phyloP scores from a whole-genome alignment of 2,797 vertebrate genomes.

The Typhlichthys subterraneus region DNA sequence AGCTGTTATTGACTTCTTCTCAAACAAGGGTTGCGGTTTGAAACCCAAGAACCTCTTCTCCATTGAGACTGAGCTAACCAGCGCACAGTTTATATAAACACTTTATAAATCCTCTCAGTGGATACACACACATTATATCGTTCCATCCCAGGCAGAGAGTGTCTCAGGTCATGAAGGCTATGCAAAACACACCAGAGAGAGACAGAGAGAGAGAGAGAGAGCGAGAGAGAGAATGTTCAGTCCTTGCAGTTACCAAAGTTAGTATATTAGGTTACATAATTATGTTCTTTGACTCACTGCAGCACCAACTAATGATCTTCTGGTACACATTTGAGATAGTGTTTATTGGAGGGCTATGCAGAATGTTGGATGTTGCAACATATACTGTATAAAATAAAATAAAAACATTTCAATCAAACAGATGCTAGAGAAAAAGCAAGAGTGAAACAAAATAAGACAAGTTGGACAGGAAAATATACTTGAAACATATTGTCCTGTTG shows the following conservation, averaged over 20 bases:
- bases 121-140: conserved; percentile 7
- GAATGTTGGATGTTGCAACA: too few species aligned
- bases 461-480: too few species aligned
- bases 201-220: neutral
- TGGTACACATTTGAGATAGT: too few species aligned
- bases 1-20: conserved; percentile 74
- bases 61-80: conserved; percentile 54
- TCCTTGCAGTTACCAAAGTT: too few species aligned
- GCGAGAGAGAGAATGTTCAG: neutral
- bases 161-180: conserved; percentile 64
- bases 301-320: too few species aligned
- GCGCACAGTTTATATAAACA: conserved; percentile 67
- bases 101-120: conserved; percentile 67
- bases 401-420: neutral
- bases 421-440: too few species aligned
- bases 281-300: too few species aligned
- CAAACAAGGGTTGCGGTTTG: conserved; percentile 61
- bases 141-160: conserved; percentile 46
- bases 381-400: too few species aligned
- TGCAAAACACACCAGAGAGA: conserved; percentile 64
- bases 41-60: conserved; percentile 62
- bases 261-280: too few species aligned
- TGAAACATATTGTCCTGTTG: neutral
- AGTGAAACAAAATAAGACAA: too few species aligned
- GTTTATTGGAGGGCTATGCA: too few species aligned